Evolutionary conservation across 2,797 vertebrate genomes (phyloP), one percentile per base, ranked within the genome.

Genomic region (Lophius americanus): DNA sequence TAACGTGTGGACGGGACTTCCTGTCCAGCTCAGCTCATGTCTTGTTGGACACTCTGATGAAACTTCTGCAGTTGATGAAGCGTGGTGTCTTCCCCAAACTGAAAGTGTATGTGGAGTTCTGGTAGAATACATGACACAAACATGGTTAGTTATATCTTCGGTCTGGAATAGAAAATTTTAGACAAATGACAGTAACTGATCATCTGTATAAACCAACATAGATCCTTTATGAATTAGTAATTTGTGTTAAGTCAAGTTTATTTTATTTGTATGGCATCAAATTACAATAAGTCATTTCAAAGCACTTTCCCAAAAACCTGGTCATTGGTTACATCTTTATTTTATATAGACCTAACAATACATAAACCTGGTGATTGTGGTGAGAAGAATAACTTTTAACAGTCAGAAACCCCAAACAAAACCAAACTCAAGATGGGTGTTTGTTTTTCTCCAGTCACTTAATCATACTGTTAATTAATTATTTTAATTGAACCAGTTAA

Each of bases 1-100:
- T 96, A 44, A 85, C 95, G 0, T 91, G 93, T 89, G 97, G 97
- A 46, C 95, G 97, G 13, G 96, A 98, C 60, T 97, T 96, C 89
- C 85, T 99, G 74, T 93, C 95, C 12, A 93, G 46, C 67, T 95
- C 94, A 0, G 93, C 91, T 13, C 91, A 82, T 0, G 79, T 91
- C 12, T 85, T 98, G 0, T 55, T 98, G 91, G 94, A 96, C 82
- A 96, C 94, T 0, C 90, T 97, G 75, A 90, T 97, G 78, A 94
- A 94, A 49, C 93, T 98, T 50, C 91, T 98, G 63, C 91, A 93
- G 66, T 78, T 94, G 75, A 88, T 98, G 92, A 95, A 94, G 88
- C 92, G 95, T 0, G 95, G 95, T 6, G 88, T 94, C 76, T 96
- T 95, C 67, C 93, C 94, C 60, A 96, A 89, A 80, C 95, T 99